Conservation (phyloP, 2,888 invertebrate genomes). For the Adineta ricciae region DNA sequence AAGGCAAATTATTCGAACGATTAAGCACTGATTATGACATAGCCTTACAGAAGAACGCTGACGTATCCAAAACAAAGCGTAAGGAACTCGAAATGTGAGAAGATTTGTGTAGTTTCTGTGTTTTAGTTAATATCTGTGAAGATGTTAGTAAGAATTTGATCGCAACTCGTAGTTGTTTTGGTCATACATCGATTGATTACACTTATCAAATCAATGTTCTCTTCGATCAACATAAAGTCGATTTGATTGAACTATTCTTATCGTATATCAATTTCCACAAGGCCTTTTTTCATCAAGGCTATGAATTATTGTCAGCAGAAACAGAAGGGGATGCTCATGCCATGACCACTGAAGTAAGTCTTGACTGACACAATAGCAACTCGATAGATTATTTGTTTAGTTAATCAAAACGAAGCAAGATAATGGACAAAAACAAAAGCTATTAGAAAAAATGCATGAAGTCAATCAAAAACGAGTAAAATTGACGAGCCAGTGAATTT, state of each 20-base stretch:
- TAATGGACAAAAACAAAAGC: neutral
- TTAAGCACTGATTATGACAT: conserved; percentile 77
- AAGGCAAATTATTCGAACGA: conserved; percentile 80
- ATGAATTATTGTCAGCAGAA: neutral
- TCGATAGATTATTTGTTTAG: neutral
- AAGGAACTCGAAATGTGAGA: neutral
- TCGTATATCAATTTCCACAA: conserved; percentile 8
- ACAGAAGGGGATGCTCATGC: neutral
- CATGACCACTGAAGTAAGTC: neutral
- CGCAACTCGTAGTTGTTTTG: conserved; percentile 81
- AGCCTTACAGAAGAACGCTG: conserved; percentile 73
- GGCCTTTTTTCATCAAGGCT: conserved; percentile 18
- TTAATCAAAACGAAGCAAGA: neutral
- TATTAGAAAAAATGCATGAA: neutral
- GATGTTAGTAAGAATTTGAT: conserved; percentile 74
- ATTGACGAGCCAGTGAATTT: neutral
- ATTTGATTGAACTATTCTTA: conserved; percentile 20
- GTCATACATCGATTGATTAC: conserved; percentile 86
- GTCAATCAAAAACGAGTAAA: neutral
- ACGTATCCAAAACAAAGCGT: conserved; percentile 68
- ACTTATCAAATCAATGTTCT: conserved; percentile 61
- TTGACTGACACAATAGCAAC: neutral
- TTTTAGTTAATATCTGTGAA: conserved; percentile 63
- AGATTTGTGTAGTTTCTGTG: neutral
- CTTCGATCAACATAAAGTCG: conserved; percentile 8